Conservation (phyloP, 2,113 vertebrate species). For the Bombycilla garrulus region DNA sequence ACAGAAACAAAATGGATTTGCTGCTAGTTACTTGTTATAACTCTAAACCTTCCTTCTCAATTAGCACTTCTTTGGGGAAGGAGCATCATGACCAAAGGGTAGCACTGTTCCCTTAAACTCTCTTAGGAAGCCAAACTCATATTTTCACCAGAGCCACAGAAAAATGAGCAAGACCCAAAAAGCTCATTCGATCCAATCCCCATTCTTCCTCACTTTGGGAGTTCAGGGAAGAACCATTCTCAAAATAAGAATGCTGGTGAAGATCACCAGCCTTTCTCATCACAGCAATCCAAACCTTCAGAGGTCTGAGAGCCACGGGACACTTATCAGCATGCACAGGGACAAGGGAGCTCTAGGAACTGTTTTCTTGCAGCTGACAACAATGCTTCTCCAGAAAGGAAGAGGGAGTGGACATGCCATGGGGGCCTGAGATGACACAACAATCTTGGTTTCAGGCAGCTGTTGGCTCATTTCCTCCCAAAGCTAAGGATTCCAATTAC, state of each 20-base stretch:
- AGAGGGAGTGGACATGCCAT: not conserved
- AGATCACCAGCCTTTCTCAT: not conserved
- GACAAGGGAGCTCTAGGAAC: not conserved
- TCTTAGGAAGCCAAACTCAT: not conserved
- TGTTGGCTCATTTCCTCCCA: not conserved
- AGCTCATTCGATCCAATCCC: not conserved
- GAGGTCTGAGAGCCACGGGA: not conserved
- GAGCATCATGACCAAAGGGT: not conserved
- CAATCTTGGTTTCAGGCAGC: not conserved
- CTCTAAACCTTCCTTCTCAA: not conserved
- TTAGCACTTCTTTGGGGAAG: not conserved
- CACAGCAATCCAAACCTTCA: not conserved
- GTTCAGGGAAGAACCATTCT: not conserved
- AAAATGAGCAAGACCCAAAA: not conserved
- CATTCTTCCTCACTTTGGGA: not conserved
- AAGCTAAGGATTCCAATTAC: not conserved
- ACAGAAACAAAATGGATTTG: not conserved
- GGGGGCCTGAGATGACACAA: constrained; percentile 3
- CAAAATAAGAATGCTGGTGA: not conserved
- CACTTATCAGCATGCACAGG: not conserved
- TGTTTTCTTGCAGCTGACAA: not conserved
- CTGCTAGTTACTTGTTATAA: not conserved
- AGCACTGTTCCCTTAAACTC: not conserved
- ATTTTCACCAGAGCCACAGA: not conserved
- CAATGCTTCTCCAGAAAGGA: not conserved